Evolutionary conservation across 2,797 vertebrate genomes (phyloP).

Genomic region (Arnoldichthys spilopterus): DNA sequence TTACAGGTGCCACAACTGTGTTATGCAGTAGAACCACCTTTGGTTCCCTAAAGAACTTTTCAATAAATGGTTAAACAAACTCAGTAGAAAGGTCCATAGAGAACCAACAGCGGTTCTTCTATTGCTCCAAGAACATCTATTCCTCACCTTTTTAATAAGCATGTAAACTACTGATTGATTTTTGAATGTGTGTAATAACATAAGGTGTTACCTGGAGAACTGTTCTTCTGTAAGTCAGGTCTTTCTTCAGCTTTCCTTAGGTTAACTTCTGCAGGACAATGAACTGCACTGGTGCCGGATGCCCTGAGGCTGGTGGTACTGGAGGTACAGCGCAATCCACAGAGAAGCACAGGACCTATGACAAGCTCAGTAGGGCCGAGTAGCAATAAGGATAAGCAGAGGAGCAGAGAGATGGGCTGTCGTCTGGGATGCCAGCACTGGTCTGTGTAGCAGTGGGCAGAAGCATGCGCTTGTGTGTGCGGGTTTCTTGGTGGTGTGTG

Average conservation of each 20-base stretch:
- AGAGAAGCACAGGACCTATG: conserved; percentile 36
- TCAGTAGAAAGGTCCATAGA: neutral
- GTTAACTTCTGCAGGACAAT: neutral
- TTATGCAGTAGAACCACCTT: neutral
- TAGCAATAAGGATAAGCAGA: conserved; percentile 64
- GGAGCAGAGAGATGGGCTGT: conserved; percentile 71
- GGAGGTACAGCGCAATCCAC: conserved; percentile 21
- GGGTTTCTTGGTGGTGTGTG: conserved; percentile 71
- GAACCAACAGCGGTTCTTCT: neutral
- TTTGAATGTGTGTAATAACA: neutral
- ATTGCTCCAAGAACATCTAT: too few relatives aligned
- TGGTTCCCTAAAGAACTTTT: neutral
- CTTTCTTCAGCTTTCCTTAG: conserved; percentile 3
- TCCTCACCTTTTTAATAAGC: too few relatives aligned
- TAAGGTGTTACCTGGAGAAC: conserved; percentile 65
- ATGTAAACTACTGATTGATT: too few relatives aligned
- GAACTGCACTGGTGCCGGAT: neutral
- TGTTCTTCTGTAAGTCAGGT: conserved; percentile 16
- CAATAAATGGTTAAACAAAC: neutral
- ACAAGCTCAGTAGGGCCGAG: conserved; percentile 47
- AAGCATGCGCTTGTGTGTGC: conserved; percentile 76
- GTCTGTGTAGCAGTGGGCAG: conserved; percentile 79
- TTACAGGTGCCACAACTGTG: neutral
- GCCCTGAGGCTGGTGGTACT: conserved; percentile 14
- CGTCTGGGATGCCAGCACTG: conserved; percentile 72